These are phyloP conservation scores for Acronicta leporina DNA, from an alignment of 2,888 invertebrate genomes.

Conservation along the genomic window DNA sequence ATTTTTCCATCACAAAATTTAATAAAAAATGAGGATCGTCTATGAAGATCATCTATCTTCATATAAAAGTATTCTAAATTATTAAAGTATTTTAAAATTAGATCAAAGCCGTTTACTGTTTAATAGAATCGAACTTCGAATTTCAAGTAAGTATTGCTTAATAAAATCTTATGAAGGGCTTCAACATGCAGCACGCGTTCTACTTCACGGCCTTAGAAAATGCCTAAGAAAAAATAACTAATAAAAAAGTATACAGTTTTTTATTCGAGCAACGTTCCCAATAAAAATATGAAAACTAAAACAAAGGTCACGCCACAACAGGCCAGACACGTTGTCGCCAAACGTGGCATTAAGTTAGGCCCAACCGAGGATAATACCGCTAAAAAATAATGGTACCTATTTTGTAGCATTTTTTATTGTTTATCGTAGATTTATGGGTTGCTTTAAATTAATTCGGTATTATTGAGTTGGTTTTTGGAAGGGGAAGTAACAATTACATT, in stretches of 20 bases:
- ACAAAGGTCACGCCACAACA: constrained; percentile 58
- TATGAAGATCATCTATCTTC: too few relatives aligned
- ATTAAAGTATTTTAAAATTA: too few relatives aligned
- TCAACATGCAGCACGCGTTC: constrained; percentile 23
- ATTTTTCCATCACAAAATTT: too few relatives aligned
- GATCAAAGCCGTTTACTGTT: too few relatives aligned
- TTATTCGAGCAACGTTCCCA: constrained; percentile 52
- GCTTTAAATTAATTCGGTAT: constrained; percentile 15
- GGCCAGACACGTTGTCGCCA: constrained; percentile 67
- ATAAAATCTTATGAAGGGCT: background rate
- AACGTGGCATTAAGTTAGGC: constrained; percentile 65
- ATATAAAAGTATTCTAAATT: too few relatives aligned
- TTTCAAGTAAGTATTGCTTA: too few relatives aligned
- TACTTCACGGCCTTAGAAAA: constrained; percentile 19
- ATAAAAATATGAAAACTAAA: constrained; percentile 59
- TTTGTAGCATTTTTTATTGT: constrained; percentile 47
- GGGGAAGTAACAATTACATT: too few relatives aligned
- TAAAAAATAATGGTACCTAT: constrained; percentile 49
- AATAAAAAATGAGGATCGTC: too few relatives aligned
- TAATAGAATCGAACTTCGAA: too few relatives aligned
- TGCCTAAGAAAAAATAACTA: constrained; percentile 31
- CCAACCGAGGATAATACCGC: constrained; percentile 53
- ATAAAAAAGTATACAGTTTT: constrained; percentile 44
- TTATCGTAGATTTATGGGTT: constrained; percentile 37
- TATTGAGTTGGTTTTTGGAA: too few relatives aligned